Evolutionary conservation across 2,888 invertebrate genomes (phyloP), one percentile per base, ranked within the genome.

Genomic region (Calameuta idolon): DNA sequence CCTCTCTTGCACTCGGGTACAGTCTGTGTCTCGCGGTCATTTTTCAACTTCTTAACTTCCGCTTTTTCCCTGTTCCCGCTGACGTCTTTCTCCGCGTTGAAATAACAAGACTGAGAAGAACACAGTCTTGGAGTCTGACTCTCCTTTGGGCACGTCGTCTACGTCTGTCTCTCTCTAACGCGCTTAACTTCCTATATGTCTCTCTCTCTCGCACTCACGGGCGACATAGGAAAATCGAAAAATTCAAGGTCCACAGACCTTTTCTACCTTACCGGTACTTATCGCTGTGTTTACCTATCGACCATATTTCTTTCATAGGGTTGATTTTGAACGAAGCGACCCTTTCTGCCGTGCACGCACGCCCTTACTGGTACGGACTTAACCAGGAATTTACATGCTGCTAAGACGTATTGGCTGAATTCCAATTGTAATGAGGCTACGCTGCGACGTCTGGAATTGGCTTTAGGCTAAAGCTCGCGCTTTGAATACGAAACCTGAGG

Each of bases 371-470:
- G 55, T 55, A 55, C 55, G 9, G 55, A 23, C 55, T 23, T 55
- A 55, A 23, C 74, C 34, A 33, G 74, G 74, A 37, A 79, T 79
- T 71, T 75, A 73, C 40, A 37, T 33, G 34, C 34, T 69, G 15
- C 71, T 73, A 33, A 78, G 73, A 74, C 73, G 74, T 69, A 82
- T 81, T 82, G 82, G 79, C 82, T 79, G 76, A 75, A 81, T 83
- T 81, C 79, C 82, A 82, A 83, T 83, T 80, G 83, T 82, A 82
- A 82, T 79, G 83, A 83, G 81, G 80, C 79, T 76, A 81, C 80
- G 55, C 55, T 55, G 77, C 78, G 80, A 74, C 81, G 80, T 80
- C 78, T 80, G 77, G 82, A 79, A 78, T 82, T 71, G 77, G 79
- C 80, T 80, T 80, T 75, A 55, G 79, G 74, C 79, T 33, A 69